These are phyloP conservation scores for Ephestia elutella DNA, from an alignment of 1,140 invertebrate species.

Conservation along the genomic window DNA sequence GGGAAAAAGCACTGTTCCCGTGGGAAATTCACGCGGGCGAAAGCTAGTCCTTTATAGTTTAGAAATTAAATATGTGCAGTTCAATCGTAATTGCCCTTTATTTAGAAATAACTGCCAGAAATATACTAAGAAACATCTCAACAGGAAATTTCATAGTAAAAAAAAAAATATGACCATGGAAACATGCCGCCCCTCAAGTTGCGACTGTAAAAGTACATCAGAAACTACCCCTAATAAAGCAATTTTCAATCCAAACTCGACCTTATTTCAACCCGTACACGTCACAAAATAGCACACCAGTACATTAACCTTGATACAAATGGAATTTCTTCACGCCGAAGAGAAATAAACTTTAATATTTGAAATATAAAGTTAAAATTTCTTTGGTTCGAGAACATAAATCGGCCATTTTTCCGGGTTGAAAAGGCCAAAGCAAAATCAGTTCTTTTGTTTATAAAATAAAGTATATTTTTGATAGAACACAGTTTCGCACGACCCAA, in stretches of 20 bases:
- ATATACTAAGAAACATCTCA: too few relatives aligned
- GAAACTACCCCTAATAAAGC: conserved; percentile 36
- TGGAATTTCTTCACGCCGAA: background rate
- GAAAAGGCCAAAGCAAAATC: background rate
- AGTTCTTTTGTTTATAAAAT: background rate
- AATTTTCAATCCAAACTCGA: conserved; percentile 24
- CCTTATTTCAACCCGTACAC: conserved; percentile 8
- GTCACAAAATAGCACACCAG: background rate
- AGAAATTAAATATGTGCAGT: too few relatives aligned
- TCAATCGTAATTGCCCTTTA: too few relatives aligned
- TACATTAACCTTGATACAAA: conserved; percentile 8
- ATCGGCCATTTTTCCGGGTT: conserved; percentile 1
- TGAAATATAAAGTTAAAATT: background rate
- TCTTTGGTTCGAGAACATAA: background rate
- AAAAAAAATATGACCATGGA: conserved; percentile 27
- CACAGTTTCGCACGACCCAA: background rate
- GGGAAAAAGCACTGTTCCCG: too few relatives aligned
- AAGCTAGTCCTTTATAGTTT: too few relatives aligned
- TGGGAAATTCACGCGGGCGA: too few relatives aligned
- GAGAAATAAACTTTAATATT: background rate
- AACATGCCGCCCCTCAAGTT: conserved; percentile 23
- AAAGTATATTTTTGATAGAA: background rate
- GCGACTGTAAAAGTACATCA: conserved; percentile 38
- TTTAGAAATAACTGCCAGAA: too few relatives aligned
- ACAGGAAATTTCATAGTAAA: too few relatives aligned